These are phyloP conservation scores for Hypocryptadius cinnamomeus DNA, from an alignment of 2,113 vertebrate species.

Conservation along the genomic window DNA sequence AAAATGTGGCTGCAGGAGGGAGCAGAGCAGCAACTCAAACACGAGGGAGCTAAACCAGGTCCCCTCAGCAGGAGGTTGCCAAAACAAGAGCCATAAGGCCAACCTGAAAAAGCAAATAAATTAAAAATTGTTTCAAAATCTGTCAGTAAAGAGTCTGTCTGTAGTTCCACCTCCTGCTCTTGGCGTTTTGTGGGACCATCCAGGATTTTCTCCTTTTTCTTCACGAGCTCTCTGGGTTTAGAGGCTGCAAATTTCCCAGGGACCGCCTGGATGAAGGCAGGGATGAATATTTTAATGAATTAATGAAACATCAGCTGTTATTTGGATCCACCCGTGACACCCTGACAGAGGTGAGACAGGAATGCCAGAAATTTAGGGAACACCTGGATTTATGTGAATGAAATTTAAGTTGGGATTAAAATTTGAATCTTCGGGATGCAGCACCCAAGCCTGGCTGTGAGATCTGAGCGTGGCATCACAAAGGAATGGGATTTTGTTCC, in stretches of 20 bases:
- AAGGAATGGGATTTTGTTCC: not conserved
- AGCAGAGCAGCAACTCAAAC: not conserved
- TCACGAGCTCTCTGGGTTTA: not conserved
- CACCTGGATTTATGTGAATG: not conserved
- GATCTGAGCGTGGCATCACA: not conserved
- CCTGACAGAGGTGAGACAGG: not conserved
- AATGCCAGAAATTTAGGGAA: not conserved
- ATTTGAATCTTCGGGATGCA: not conserved
- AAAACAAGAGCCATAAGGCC: not conserved
- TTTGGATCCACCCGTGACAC: accelerated
- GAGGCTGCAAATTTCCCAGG: not conserved
- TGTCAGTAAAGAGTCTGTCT: not conserved
- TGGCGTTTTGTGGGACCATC: not conserved
- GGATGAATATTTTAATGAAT: not conserved
- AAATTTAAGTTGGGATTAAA: not conserved
- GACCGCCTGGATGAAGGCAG: not conserved
- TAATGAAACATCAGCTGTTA: not conserved
- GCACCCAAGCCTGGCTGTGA: not conserved
- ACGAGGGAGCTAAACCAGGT: not conserved
- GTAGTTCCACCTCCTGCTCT: not conserved
- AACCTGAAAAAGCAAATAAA: not conserved
- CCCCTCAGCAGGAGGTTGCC: not conserved
- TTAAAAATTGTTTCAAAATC: not conserved
- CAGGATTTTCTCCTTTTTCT: not conserved
- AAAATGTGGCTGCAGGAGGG: not conserved